phyloP scores from a whole-genome alignment of 2,113 vertebrate genomes.

The Hemichromis elongatus region DNA sequence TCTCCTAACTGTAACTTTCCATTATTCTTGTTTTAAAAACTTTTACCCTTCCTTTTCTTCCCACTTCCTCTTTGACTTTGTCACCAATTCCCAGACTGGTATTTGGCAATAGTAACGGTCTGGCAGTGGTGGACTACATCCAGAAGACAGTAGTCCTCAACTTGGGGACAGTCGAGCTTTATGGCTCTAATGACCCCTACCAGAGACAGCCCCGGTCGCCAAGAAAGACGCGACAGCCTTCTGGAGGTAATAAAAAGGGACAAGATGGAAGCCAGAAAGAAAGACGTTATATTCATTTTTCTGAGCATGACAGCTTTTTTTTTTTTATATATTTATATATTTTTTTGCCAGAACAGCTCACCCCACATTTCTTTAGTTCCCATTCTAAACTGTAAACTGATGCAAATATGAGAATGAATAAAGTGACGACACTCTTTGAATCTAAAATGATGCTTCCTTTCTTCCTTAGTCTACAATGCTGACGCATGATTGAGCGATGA shows the following conservation, averaged over 20 bases:
- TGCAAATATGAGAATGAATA: background rate
- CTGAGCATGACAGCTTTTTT: background rate
- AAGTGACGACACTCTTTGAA: background rate
- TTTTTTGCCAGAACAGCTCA: background rate
- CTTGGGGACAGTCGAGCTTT: conserved; percentile 88
- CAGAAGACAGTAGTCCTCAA: conserved; percentile 95
- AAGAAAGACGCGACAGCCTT: conserved; percentile 91
- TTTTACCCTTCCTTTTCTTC: background rate
- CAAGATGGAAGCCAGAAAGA: background rate
- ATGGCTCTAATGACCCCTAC: conserved; percentile 93
- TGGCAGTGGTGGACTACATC: conserved; percentile 95
- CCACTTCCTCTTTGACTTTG: background rate
- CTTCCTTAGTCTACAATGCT: background rate
- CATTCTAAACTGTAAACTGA: background rate
- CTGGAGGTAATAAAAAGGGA: conserved; percentile 81
- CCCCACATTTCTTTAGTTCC: background rate
- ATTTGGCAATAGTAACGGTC: conserved; percentile 96
- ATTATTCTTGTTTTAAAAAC: background rate
- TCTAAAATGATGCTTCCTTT: background rate
- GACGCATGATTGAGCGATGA: background rate
- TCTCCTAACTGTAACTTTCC: background rate
- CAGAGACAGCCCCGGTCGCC: conserved; percentile 95
- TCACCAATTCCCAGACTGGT: conserved; percentile 69
- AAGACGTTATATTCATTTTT: background rate
- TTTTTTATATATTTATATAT: too few relatives aligned